Base-by-base conservation (phyloP, 2,113 vertebrate species). In the Anser brachyrhynchus region DNA sequence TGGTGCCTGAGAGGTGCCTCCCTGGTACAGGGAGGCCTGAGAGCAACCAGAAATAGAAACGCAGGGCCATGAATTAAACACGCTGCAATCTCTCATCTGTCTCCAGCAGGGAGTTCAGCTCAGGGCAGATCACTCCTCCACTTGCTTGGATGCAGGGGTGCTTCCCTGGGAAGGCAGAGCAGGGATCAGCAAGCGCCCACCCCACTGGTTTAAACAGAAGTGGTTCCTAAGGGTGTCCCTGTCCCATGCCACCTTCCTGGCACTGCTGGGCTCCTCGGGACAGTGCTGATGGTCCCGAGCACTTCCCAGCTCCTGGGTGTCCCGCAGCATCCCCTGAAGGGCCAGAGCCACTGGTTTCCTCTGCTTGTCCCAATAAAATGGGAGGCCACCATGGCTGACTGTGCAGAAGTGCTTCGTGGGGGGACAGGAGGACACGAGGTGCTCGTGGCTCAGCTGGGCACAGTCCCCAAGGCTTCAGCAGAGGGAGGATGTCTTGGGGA, bases 21-120 rank as follows among this genome's bases (percentile, higher is more conserved):
- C 51, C 61, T 71, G 1, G 22, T 12, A 19, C 82, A 62, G 78
- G 3, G 2, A 14, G 12, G 64, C 55, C 76, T 65, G 90, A 86
- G 81, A 91, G 54, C 87, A n/a, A 51, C 93, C 96, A 94, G 89
- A 58, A 97, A 97, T 90, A 96, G 95, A 80, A 93, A 33, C 35
- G 5, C 2, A 1, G 52, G 55, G 66, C 73, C 90, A 94, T 96
- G 93, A 97, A 97, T 96, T 95, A 94, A 97, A 96, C 90, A 96
- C 12, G 4, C 77, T 23, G 95, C 81, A 21, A 51, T 72, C 69
- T 46, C 94, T 90, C 69, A 13, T 80, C 93, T 84, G 64, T 33
- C 92, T 87, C 37, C 81, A 57, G 82, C 16, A 0, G 43, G n/a
- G 69, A 86, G 95, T 90, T 96, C 92, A 91, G 82, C 81, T 86